Conservation (phyloP, 2,797 vertebrate genomes). For the Nannoperca australis region DNA sequence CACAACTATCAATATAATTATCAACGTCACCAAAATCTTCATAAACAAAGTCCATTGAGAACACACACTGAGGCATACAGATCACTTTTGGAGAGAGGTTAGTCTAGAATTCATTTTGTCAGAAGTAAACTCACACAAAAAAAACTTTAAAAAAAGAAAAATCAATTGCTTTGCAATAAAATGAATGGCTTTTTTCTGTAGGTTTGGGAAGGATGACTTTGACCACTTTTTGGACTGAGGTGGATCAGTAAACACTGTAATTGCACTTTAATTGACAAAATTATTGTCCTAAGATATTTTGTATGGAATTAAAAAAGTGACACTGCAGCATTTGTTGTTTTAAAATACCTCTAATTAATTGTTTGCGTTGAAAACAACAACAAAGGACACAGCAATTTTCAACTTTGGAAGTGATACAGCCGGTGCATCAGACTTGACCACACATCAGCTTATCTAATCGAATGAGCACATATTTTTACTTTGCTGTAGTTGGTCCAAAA, state of each 20-base stretch:
- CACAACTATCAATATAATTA: conserved; percentile 83
- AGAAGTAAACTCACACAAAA: conserved; percentile 65
- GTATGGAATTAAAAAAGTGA: conserved; percentile 65
- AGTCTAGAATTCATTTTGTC: conserved; percentile 60
- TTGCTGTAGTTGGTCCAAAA: background rate
- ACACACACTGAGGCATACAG: conserved; percentile 83
- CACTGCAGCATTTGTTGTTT: conserved; percentile 69
- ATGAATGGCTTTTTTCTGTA: conserved; percentile 72
- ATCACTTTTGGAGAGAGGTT: conserved; percentile 74
- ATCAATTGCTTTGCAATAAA: conserved; percentile 63
- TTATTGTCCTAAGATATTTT: conserved; percentile 65
- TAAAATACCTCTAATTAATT: conserved; percentile 35
- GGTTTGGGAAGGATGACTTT: conserved; percentile 54
- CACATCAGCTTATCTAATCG: background rate
- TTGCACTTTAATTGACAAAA: conserved; percentile 83
- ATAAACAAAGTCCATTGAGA: conserved; percentile 78
- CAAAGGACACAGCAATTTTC: conserved; percentile 4
- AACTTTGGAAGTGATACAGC: conserved; percentile 11
- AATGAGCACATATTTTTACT: conserved; percentile 16
- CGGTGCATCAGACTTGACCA: conserved; percentile 5
- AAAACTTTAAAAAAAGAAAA: conserved; percentile 44
- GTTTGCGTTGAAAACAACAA: conserved; percentile 26
- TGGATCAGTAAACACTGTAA: conserved; percentile 80
- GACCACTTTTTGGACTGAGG: conserved; percentile 71
- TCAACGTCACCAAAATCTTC: conserved; percentile 82